These are phyloP conservation scores for Chesias legatella DNA, from an alignment of 2,888 invertebrate species.

Conservation along the genomic window DNA sequence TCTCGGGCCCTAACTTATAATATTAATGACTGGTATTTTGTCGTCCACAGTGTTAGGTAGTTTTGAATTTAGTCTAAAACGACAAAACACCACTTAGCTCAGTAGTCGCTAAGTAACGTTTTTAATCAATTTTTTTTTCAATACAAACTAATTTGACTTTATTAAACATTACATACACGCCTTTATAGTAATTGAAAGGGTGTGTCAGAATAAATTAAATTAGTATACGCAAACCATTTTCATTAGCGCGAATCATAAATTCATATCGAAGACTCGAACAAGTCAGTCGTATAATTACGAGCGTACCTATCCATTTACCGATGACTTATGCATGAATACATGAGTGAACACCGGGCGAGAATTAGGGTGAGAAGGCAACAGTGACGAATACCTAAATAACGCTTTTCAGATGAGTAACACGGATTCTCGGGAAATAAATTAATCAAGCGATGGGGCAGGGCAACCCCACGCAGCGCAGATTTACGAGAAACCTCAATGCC, in stretches of 20 bases:
- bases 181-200: constrained; percentile 4
- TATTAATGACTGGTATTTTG: too few relatives aligned
- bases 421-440: constrained; percentile 63
- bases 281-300: constrained; percentile 22
- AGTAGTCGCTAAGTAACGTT: too few relatives aligned
- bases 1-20: too few relatives aligned
- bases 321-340: constrained; percentile 31
- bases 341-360: constrained; percentile 36
- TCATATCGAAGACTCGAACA: constrained; percentile 23
- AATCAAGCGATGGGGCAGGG: constrained; percentile 60
- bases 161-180: neutral
- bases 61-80: too few relatives aligned
- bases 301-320: constrained; percentile 21
- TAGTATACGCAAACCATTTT: constrained; percentile 10
- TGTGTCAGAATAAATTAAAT: constrained; percentile 11
- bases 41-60: too few relatives aligned
- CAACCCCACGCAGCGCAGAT: constrained; percentile 60
- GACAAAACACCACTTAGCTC: too few relatives aligned
- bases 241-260: constrained; percentile 22
- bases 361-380: constrained; percentile 36
- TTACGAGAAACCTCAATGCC: constrained; percentile 53
- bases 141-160: too few relatives aligned
- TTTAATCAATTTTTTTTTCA: too few relatives aligned
- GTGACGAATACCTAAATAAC: constrained; percentile 42
- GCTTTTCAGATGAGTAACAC: constrained; percentile 56